Evolutionary conservation across 2,797 vertebrate species (phyloP).

Genomic region (Graptemys geographica): DNA sequence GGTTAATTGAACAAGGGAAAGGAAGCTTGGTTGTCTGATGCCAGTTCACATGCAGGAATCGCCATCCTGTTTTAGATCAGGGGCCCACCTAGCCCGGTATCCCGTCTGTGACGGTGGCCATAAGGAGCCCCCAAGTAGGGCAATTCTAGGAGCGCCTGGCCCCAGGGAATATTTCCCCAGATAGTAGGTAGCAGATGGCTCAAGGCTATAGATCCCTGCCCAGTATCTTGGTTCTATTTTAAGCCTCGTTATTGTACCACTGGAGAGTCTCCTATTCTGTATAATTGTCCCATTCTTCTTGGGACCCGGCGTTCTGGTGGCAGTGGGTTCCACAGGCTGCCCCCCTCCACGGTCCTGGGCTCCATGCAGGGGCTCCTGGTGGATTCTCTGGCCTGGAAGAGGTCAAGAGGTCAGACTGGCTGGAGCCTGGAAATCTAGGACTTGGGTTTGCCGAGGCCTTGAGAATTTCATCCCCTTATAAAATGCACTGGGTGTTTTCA

Average conservation of each 20-base stretch:
- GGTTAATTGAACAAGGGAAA: background rate
- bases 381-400: background rate
- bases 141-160: background rate
- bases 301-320: background rate
- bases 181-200: background rate
- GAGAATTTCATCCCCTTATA: background rate
- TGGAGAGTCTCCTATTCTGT: background rate
- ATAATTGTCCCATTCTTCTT: background rate
- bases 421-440: too few species aligned
- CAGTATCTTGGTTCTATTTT: background rate
- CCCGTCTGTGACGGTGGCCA: background rate
- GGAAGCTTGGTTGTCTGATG: background rate
- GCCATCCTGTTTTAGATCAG: background rate
- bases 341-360: background rate
- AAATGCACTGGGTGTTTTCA: background rate
- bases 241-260: background rate
- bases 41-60: background rate
- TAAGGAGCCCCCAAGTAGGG: too few species aligned
- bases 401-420: background rate
- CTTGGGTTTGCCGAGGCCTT: background rate
- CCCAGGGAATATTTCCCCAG: background rate
- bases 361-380: background rate
- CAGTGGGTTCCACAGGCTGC: background rate
- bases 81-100: background rate
- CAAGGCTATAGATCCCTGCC: background rate